These are phyloP conservation scores for Aphaenogaster rudis DNA, from an alignment of 1,140 invertebrate species.

Conservation along the genomic window DNA sequence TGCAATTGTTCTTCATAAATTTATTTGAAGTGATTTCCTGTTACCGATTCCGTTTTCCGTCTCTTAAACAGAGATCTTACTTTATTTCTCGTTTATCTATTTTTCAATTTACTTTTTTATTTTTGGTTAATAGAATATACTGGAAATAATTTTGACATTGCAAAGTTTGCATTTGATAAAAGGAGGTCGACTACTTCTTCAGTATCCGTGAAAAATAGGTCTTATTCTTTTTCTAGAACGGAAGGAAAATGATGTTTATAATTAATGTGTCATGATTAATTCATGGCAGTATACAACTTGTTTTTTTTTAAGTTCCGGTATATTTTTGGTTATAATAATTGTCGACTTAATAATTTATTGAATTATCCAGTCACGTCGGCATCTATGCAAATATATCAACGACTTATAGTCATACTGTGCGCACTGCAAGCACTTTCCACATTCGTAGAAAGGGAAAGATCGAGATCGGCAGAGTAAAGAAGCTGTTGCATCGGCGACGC, in stretches of 20 bases:
- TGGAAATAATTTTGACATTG: background rate
- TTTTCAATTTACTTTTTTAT: background rate
- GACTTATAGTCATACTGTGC: background rate
- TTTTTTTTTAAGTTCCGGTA: background rate
- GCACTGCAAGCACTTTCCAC: background rate
- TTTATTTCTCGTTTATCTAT: background rate
- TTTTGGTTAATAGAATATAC: background rate
- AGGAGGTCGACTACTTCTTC: background rate
- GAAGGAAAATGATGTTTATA: background rate
- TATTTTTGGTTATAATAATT: background rate
- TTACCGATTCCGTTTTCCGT: background rate
- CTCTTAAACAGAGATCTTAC: background rate
- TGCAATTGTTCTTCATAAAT: background rate
- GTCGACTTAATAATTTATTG: background rate
- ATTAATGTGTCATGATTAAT: background rate
- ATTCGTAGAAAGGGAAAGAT: background rate
- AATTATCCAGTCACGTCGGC: background rate
- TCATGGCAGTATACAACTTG: background rate
- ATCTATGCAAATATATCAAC: background rate
- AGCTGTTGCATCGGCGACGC: slow-evolving; percentile 31
- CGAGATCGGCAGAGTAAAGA: slow-evolving; percentile 19
- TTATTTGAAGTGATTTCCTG: background rate
- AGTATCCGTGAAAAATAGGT: background rate
- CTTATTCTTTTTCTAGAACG: background rate
- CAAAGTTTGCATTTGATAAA: slow-evolving; percentile 4